Percentiles rank a stretch among this genome's conserved stretches.
phyloP scores from a whole-genome alignment of 2,113 vertebrate genomes.

The Perccottus glenii region DNA sequence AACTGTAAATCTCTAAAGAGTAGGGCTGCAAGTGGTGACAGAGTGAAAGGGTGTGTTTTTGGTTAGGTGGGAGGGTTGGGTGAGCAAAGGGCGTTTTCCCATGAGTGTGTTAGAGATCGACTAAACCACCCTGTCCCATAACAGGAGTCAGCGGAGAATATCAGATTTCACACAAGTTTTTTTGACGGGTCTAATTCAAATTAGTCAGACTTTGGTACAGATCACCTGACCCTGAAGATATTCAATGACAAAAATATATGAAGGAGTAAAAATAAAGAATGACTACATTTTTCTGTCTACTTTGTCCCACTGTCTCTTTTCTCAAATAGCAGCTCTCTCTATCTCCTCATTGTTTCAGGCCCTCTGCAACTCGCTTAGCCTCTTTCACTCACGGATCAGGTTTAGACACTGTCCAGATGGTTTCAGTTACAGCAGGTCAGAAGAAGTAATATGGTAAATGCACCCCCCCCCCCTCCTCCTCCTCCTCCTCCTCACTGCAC shows the following conservation, averaged over 20 bases:
- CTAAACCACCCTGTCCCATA: conserved; percentile 29
- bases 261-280: not conserved
- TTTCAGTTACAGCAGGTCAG: conserved; percentile 65
- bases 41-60: conserved; percentile 54
- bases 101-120: conserved; percentile 38
- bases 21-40: conserved; percentile 43
- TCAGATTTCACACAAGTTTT: conserved; percentile 58
- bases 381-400: conserved; percentile 55
- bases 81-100: conserved; percentile 58
- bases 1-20: conserved; percentile 3
- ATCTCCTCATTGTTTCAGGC: conserved; percentile 47
- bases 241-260: too few species aligned
- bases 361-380: conserved; percentile 26
- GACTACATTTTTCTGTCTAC: not conserved
- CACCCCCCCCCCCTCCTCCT: not conserved
- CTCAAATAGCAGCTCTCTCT: conserved; percentile 27
- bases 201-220: not conserved
- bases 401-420: conserved; percentile 61
- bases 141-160: conserved; percentile 42
- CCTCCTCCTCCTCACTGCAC: not conserved
- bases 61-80: conserved; percentile 18
- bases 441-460: conserved; percentile 42
- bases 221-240: not conserved
- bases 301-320: conserved; percentile 6
- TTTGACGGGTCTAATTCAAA: not conserved